phyloP scores from a whole-genome alignment of 2,888 invertebrate genomes.

The Dinocampus coccinellae region DNA sequence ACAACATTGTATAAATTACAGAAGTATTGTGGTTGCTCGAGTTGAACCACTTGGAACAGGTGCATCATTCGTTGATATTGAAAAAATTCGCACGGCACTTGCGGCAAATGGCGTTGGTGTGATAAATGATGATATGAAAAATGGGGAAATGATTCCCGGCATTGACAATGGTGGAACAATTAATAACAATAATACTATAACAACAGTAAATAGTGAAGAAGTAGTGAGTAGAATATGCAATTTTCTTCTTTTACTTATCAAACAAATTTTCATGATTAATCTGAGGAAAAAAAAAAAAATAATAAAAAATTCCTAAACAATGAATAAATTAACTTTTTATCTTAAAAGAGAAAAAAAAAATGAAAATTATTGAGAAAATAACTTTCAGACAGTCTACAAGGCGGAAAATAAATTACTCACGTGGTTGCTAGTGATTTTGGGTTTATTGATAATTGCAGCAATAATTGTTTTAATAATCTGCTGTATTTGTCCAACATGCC shows the following conservation, averaged over 20 bases:
- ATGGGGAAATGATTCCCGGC: not conserved
- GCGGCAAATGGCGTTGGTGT: constrained; percentile 65
- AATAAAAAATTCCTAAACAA: not conserved
- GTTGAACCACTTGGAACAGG: constrained; percentile 62
- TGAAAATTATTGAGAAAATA: not conserved
- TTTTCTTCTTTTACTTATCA: not conserved
- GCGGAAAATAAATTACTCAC: constrained; percentile 80
- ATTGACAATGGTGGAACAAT: constrained; percentile 30
- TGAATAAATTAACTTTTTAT: not conserved
- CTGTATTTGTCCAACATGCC: constrained; percentile 88
- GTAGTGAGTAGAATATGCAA: constrained; percentile 53
- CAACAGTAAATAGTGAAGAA: constrained; percentile 54
- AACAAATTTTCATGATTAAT: not conserved
- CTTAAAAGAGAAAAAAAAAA: too few relatives aligned
- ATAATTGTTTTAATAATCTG: constrained; percentile 82
- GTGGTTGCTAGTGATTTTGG: constrained; percentile 84
- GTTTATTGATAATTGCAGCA: constrained; percentile 80
- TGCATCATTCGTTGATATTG: constrained; percentile 63
- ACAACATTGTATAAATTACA: constrained; percentile 46
- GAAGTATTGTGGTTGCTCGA: constrained; percentile 64
- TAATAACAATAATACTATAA: constrained; percentile 42
- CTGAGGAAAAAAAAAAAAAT: not conserved
- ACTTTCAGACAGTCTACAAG: constrained; percentile 78
- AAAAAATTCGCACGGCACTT: constrained; percentile 61
- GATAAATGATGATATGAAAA: constrained; percentile 54